Base-by-base conservation (phyloP, 2,888 invertebrate species). In the Eremobia ochroleuca region DNA sequence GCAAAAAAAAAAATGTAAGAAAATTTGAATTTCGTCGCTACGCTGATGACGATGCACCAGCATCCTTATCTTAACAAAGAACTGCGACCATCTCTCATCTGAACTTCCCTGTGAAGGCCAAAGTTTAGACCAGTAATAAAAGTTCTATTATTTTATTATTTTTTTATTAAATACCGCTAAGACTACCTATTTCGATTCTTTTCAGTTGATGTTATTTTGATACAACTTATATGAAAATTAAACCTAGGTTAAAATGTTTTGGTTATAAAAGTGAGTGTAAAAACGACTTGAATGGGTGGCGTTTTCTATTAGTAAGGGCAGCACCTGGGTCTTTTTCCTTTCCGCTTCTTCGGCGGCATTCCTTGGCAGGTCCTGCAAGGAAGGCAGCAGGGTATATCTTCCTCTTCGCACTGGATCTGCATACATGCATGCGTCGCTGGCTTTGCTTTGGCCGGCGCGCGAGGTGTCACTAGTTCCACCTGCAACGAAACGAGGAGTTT, bases 381-480 rank as follows among this genome's bases (percentile, higher is more conserved):
- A 13, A 91, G 58, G 73, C 94, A 94, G 84, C 94, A 95, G 0
- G 94, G 92, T 5, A 96, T 87, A n/a, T 95, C 97, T 0, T 96
- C 95, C n/a, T 97, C 97, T 76, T 97, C 97, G 78, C 97, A 97
- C 90, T 98, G 98, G 31, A 98, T 97, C 85, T 97, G 97, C 28
- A 97, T 97, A 28, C 98, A 98, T 70, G 97, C 97, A 88, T 97
- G 97, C 49, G 97, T 97, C 0, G 97, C 95, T 0, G 97, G 97
- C 21, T 97, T 97, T 34, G 96, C 91, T 49, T 97, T 95, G 0
- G 97, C 97, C 0, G 97, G 97, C 0, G 97, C 97, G 79, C 98
- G 97, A 0, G 98, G 98, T 0, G 98, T 98, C 72, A 97, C 97
- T 90, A 98, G 93, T 89, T 98, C 98, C 86, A 98, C 97, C 96